Base-by-base conservation (phyloP, 2,113 vertebrate species). In the Mobula birostris region DNA sequence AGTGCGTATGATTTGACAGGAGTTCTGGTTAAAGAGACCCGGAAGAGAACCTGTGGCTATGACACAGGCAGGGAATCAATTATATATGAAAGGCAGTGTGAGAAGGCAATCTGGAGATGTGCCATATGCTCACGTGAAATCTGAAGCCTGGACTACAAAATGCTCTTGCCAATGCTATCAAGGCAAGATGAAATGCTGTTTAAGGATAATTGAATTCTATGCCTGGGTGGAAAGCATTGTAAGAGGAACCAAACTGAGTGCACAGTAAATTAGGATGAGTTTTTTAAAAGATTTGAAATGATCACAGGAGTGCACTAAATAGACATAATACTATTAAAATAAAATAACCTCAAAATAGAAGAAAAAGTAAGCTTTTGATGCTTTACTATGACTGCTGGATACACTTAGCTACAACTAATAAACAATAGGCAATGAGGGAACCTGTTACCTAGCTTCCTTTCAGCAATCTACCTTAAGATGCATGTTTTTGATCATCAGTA, bases 191-290 rank as follows among this genome's bases (percentile, higher is more conserved):
- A 87, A 87, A 63, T 87, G n/a, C 9, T 87, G 27, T 63, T 63
- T 63, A 87, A 27, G 12, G 27, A 63, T 63, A 88, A 88, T 88
- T 88, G 83, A 88, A 88, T 88, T 88, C 24, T 32, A 48, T 63
- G 12, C 27, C 63, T 88, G 83, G 58, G 61, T 63, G 83, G 83
- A 88, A 88, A 15, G 27, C 29, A 61, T 63, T 88, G 58, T 11
- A 88, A n/a, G 27, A 29, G 14, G 27, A n/a, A 88, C 61, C 12
- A 29, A 7, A 32, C 61, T n/a, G 27, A 88, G 11, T 88, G 27
- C 27, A n/a, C 27, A 63, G 27, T 63, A 88, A 88, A 63, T 88
- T 29, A n/a, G 83, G 11, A 88, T 63, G 58, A 29, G 58, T 63
- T 88, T 32, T n/a, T 5, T 29, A 87, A 61, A 87, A 29, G 27